Base-by-base conservation (phyloP, 2,888 invertebrate genomes). In the Tolmerus cingulatus region DNA sequence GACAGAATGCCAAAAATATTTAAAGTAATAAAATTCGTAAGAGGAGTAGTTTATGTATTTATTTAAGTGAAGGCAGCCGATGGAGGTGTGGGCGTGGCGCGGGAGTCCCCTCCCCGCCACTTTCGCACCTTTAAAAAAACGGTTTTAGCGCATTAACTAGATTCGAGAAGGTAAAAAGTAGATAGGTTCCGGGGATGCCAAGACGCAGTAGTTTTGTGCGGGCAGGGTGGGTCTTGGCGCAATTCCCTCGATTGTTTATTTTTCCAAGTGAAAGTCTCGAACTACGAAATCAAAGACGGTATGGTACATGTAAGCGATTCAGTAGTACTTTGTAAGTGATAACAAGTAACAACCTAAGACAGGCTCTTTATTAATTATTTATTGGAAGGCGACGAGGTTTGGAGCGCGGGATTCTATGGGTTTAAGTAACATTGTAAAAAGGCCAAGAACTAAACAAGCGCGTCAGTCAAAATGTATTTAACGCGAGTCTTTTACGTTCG, bases 1-100 rank as follows among this genome's bases (percentile, higher is more conserved):
- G 82, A 82, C 82, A 82, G 82, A 82, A 82, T 82, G 82, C 82
- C 82, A 82, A 82, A 82, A 57, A 82, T 82, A 82, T 57, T 82
- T 82, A 66, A 82, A 82, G 34, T 82, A 82, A 82, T 82, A 37
- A 66, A 66, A 82, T 23, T 66, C 27, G 66, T 66, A 66, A 66
- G 43, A 55, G 79, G 79, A 79, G 30, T 27, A 79, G 51, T 46
- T 79, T 78, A 51, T 79, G 79, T 79, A 79, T 79, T 79, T 79
- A 79, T 79, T 79, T 51, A 34, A 78, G 51, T n/a, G 51, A 51
- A 79, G 55, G 79, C 51, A 79, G 55, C 79, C 43, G 78, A 79
- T 27, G 27, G 12, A 66, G 27, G 27, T 66, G 66, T 12, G 27
- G 12, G 27, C 23, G 27, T 27, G 12, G 9, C 14, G 66, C 2